Evolutionary conservation across 64 coral and sea anemone species (phyloP).

Genomic region (Anthopleura sola): DNA sequence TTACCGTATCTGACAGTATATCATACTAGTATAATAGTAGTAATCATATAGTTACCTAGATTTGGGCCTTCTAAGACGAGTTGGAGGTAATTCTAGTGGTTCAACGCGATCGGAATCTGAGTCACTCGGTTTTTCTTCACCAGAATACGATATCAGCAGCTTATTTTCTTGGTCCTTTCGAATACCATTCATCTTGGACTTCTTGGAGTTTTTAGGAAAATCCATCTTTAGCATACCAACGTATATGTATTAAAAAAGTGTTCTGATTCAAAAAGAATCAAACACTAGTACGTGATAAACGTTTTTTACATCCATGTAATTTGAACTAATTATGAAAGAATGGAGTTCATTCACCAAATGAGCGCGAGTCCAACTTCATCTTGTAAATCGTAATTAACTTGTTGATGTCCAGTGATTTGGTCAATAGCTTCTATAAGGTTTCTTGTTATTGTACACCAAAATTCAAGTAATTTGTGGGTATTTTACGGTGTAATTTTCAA

Average conservation of each 20-base stretch:
- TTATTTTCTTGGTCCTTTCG: slow-evolving; percentile 5
- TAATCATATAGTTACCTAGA: slow-evolving; percentile 58
- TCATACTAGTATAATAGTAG: neutral
- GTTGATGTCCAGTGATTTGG: neutral
- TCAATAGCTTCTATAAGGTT: neutral
- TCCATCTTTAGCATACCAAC: neutral
- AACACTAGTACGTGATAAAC: neutral
- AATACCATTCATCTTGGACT: slow-evolving; percentile 16
- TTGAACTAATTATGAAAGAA: neutral
- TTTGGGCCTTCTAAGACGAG: slow-evolving; percentile 78
- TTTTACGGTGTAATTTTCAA: neutral
- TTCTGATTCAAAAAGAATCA: neutral
- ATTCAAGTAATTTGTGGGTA: neutral
- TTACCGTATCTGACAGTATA: too few relatives aligned
- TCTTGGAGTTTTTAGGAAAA: slow-evolving; percentile 10
- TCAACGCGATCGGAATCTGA: slow-evolving; percentile 63
- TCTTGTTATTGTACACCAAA: neutral
- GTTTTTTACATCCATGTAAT: neutral
- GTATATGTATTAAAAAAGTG: neutral
- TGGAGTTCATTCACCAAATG: slow-evolving; percentile 10
- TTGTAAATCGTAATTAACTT: neutral
- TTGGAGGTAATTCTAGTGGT: slow-evolving; percentile 84
- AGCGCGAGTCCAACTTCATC: neutral
- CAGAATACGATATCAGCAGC: slow-evolving; percentile 69
- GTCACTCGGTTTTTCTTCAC: slow-evolving; percentile 52